phyloP scores from a whole-genome alignment of 2,888 invertebrate species.

The Dynastes maya region DNA sequence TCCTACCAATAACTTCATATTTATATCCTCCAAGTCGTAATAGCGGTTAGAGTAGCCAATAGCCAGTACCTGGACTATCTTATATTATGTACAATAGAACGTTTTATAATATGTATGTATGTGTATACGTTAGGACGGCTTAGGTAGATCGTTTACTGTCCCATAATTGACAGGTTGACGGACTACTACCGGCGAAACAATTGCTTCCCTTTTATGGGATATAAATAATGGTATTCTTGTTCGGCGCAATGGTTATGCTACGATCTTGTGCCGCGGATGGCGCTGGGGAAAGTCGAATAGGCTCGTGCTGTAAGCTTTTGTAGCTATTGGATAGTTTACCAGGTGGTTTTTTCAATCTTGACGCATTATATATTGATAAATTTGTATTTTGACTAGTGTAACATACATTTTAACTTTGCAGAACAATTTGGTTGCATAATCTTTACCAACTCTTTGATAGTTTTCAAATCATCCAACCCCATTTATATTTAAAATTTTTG shows the following conservation, averaged over 20 bases:
- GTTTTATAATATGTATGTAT: background rate
- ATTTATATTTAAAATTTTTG: too few relatives aligned
- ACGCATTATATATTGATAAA: too few relatives aligned
- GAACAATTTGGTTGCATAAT: too few relatives aligned
- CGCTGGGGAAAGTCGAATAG: too few relatives aligned
- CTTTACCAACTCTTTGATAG: too few relatives aligned
- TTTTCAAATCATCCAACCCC: too few relatives aligned
- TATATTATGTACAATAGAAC: background rate
- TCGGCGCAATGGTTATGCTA: background rate
- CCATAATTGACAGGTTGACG: constrained; percentile 38
- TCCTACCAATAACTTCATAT: constrained; percentile 1
- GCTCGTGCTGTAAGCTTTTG: too few relatives aligned
- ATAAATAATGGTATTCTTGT: constrained; percentile 36
- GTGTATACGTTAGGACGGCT: background rate
- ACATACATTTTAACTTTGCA: too few relatives aligned
- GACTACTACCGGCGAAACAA: constrained; percentile 31
- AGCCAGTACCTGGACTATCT: background rate
- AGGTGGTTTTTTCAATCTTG: too few relatives aligned
- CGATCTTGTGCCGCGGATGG: background rate
- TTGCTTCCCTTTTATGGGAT: constrained; percentile 23
- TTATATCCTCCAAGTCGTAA: background rate
- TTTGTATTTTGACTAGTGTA: too few relatives aligned
- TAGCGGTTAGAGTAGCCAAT: background rate
- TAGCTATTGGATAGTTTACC: too few relatives aligned
- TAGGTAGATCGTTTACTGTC: constrained; percentile 26